These are phyloP conservation scores for Arvicanthis niloticus DNA, from an alignment of 2,113 vertebrate genomes.

Conservation along the genomic window DNA sequence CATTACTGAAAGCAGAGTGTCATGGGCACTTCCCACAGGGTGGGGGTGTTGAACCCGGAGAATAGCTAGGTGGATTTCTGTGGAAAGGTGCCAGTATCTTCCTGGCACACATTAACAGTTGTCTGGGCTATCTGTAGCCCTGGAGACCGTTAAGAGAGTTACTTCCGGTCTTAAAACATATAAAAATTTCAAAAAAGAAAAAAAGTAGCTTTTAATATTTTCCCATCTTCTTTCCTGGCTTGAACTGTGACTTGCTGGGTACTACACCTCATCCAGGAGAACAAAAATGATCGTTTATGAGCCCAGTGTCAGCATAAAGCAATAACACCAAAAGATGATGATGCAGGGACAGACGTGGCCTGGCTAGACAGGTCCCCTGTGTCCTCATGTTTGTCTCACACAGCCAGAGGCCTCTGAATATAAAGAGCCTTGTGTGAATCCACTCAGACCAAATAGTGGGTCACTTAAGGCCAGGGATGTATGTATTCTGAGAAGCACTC, in stretches of 20 bases:
- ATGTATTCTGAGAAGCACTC: not conserved
- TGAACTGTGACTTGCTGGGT: not conserved
- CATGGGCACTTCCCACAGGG: accelerated
- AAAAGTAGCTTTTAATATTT: not conserved
- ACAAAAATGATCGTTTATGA: not conserved
- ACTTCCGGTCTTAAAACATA: conserved; percentile 31
- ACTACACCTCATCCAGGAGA: not conserved
- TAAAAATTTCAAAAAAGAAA: conserved; percentile 43
- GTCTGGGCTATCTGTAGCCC: conserved; percentile 2
- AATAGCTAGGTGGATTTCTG: not conserved
- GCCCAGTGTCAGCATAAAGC: not conserved
- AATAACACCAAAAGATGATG: accelerated
- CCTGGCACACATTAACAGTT: accelerated
- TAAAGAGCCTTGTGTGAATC: not conserved
- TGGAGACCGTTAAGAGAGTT: not conserved
- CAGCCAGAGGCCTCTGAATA: not conserved
- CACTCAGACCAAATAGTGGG: not conserved
- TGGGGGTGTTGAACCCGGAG: not conserved
- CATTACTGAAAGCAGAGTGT: not conserved
- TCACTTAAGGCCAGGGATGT: not conserved
- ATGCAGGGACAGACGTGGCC: accelerated
- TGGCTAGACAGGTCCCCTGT: accelerated
- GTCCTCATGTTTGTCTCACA: accelerated
- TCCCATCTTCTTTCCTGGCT: not conserved
- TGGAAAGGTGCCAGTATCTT: accelerated